Evolutionary conservation across 2,888 invertebrate genomes (phyloP).

Genomic region (Omphaloscelis lunosa): DNA sequence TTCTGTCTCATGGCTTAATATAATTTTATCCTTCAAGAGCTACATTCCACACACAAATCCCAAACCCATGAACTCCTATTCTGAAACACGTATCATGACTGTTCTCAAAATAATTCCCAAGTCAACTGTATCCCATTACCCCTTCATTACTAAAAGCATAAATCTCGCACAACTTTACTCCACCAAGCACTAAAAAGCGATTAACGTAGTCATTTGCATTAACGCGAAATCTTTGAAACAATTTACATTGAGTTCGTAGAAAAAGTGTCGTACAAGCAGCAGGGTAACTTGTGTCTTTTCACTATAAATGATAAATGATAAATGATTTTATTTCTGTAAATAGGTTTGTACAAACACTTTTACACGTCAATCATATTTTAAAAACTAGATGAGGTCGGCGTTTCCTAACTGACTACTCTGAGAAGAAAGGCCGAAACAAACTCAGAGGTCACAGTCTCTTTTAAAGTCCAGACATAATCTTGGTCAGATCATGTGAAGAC

Average conservation of each 20-base stretch:
- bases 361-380: no score
- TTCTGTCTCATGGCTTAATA: neutral
- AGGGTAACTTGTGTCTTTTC: constrained; percentile 82
- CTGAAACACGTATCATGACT: constrained; percentile 47
- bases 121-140: constrained; percentile 55
- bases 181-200: constrained; percentile 64
- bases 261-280: constrained; percentile 72
- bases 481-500: no score
- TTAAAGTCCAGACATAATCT: no score
- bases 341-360: no score
- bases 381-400: no score
- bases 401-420: no score
- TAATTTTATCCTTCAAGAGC: neutral
- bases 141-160: constrained; percentile 65
- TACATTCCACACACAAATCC: neutral
- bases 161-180: constrained; percentile 65
- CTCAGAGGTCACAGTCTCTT: no score
- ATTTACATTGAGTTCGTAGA: constrained; percentile 80
- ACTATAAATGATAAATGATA: no score
- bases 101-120: constrained; percentile 51
- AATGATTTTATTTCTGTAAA: no score
- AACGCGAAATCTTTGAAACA: constrained; percentile 73
- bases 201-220: constrained; percentile 70
- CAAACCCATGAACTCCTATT: constrained; percentile 19
- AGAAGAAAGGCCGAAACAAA: no score